Evolutionary conservation across 2,113 vertebrate genomes (phyloP), one percentile per base, ranked within the genome.

Genomic region (Martes martes): DNA sequence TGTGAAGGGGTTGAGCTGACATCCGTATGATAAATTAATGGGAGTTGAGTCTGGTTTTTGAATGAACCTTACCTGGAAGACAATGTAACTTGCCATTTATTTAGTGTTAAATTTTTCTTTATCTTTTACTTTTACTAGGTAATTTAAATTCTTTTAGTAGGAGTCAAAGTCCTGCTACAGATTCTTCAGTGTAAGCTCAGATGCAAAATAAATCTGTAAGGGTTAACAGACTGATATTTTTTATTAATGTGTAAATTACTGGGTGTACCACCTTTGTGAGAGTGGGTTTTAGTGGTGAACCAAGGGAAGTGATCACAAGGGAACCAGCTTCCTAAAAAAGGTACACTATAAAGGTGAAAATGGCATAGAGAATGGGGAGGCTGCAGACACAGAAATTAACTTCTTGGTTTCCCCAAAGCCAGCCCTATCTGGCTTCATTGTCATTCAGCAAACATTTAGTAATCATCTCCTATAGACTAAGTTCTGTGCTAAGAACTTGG

Each of bases 111-210:
- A 55, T 26, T 88, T 89, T 84, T 89, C 73, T 65, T 78, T 84
- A 59, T 79, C 11, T 95, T 97, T 91, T 76, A 61, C 23, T 39
- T 97, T 91, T 71, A 67, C 23, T 31, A 90, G 7, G 21, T 92
- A 42, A 94, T 80, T 95, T 89, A 96, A 97, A 95, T 95, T 97
- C 42, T 10, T 78, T 80, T 89, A 89, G 61, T 57, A 96, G 74
- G 85, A 45, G 36, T 92, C 91, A 61, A 79, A 78, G 55, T 87
- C 36, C 11, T 87, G 19, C 33, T 52, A 95, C 28, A 36, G 80
- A 89, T 80, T 74, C n/a, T 65, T 83, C 79, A 89, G 52, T 55
- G 42, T 91, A 81, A 95, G 23, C 52, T 93, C 76, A 74, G 26
- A 79, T 71, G 73, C 50, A 67, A 93, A 50, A 74, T 76, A 95